Base-by-base conservation (phyloP, 2,888 invertebrate genomes). In the Perithous albicinctus region DNA sequence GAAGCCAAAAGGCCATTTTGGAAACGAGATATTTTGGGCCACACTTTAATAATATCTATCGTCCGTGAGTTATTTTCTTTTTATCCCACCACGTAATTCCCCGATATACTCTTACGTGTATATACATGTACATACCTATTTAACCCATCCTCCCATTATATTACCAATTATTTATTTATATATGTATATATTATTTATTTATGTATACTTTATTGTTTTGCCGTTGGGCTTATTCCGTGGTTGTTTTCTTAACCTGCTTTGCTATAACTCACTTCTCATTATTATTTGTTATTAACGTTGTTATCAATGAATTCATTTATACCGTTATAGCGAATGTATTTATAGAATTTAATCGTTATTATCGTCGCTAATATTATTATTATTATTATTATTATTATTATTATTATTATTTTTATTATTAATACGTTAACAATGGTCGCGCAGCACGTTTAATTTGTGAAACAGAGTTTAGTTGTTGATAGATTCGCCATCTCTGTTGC, bases 371-470 rank as follows among this genome's bases (percentile, higher is more conserved):
- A 87, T 54, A 59, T 86, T 73, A 88, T 89, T 84, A 85, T 88
- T 86, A 92, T 90, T 84, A 92, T 88, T 48, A 48, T 75, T 89
- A 86, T 85, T 93, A 91, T 85, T 94, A 89, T 86, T 93, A 93
- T 86, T 93, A 94, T 87, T 91, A 91, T 87, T 91, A 91, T 87
- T 94, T 94, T 87, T 92, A 91, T 91, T 92, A 94, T 92, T 87
- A 93, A 93, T 93, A 94, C 90, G 94, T 94, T 87, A 94, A 93
- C 93, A 94, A 94, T 93, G 94, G 94, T 91, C 93, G 94, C 93
- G 94, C 93, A 94, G 94, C 94, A 94, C 75, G 76, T 78, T 94
- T 94, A 94, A 51, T 20, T 20, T 94, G 93, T 94, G 94, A 91
- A 94, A 94, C 91, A 94, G 51, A 51, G 23, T 23, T 20, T n/a